phyloP scores from a whole-genome alignment of 2,113 vertebrate genomes.

The Murina feae region DNA sequence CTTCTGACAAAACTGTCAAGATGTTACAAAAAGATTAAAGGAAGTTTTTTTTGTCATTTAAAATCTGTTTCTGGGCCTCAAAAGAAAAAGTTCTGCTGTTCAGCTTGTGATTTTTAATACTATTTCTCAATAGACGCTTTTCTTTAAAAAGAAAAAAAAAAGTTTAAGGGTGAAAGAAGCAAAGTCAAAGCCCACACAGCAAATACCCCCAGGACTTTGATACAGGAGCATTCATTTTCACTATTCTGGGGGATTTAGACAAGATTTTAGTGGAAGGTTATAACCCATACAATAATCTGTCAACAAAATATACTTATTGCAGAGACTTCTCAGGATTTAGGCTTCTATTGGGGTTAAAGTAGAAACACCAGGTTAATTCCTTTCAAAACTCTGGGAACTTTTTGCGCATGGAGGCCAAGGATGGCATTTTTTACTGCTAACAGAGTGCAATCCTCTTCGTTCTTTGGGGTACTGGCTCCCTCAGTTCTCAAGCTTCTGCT shows the following conservation, averaged over 20 bases:
- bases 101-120: conserved; percentile 77
- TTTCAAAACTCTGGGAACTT: conserved; percentile 56
- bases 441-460: not conserved
- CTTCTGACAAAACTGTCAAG: conserved; percentile 78
- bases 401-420: conserved; percentile 26
- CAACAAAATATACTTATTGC: conserved; percentile 65
- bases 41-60: conserved; percentile 70
- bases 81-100: conserved; percentile 60
- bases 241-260: conserved; percentile 44
- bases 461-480: not conserved
- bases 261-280: conserved; percentile 63
- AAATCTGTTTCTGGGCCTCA: conserved; percentile 72
- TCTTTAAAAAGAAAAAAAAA: conserved; percentile 58
- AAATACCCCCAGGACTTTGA: conserved; percentile 65
- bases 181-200: conserved; percentile 63
- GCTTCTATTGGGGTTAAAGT: conserved; percentile 45
- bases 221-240: conserved; percentile 63
- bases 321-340: conserved; percentile 46
- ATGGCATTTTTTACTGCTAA: conserved; percentile 19
- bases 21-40: conserved; percentile 79
- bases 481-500: not conserved
- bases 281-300: conserved; percentile 49
- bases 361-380: conserved; percentile 52
- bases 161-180: conserved; percentile 51
- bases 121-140: conserved; percentile 72